Percentiles rank a stretch among this genome's conserved stretches.
Conservation (phyloP, 2,888 invertebrate genomes). For the Ennomos erosarius region DNA sequence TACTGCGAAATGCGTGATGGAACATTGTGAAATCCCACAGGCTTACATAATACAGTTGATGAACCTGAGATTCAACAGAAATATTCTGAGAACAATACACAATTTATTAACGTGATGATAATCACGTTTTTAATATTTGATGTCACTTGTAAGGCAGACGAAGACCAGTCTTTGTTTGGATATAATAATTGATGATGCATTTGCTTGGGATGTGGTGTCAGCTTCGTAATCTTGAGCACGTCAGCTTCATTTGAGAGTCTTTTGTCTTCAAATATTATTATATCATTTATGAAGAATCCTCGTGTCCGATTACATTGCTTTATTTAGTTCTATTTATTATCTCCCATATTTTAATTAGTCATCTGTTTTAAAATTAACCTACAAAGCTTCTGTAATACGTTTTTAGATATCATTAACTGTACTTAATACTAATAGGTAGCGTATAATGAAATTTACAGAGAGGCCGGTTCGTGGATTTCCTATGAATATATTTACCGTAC, state of each 20-base stretch:
- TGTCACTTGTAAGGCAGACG: slow-evolving; percentile 31
- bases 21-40: slow-evolving; percentile 33
- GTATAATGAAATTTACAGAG: too few species aligned
- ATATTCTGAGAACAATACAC: slow-evolving; percentile 29
- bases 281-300: slow-evolving; percentile 1
- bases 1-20: slow-evolving; percentile 29
- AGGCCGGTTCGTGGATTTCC: too few species aligned
- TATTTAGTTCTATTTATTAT: background rate
- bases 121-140: slow-evolving; percentile 39
- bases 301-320: background rate
- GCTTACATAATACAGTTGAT: slow-evolving; percentile 30
- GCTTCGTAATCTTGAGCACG: slow-evolving; percentile 11
- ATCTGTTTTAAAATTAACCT: background rate
- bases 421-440: too few species aligned
- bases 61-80: slow-evolving; percentile 31
- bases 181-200: slow-evolving; percentile 30
- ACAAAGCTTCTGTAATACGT: background rate
- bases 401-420: background rate
- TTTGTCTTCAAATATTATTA: slow-evolving; percentile 1
- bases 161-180: slow-evolving; percentile 43
- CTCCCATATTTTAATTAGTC: slow-evolving; percentile 1
- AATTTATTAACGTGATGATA: slow-evolving; percentile 33
- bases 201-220: slow-evolving; percentile 26
- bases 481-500: too few species aligned
- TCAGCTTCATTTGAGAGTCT: slow-evolving; percentile 6